A percentile compares a stretch with the other conserved stretches of the same genome.
phyloP scores from a whole-genome alignment of 1,140 invertebrate species.

The Ganaspis sp. region DNA sequence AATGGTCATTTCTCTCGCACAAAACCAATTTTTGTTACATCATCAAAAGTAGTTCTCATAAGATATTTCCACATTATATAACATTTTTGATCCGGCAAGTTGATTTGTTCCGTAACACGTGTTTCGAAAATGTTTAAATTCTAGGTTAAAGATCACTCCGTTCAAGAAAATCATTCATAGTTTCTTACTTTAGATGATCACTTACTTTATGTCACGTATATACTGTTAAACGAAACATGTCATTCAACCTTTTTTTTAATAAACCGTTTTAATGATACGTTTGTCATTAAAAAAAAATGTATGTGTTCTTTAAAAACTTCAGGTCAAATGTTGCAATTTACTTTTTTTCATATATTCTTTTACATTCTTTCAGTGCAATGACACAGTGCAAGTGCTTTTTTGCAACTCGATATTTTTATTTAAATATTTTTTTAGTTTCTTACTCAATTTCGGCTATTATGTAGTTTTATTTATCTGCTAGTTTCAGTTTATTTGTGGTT shows the following conservation, averaged over 20 bases:
- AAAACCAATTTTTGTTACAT: conserved; percentile 35
- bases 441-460: too few relatives aligned
- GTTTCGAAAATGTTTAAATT: conserved; percentile 35
- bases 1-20: conserved; percentile 24
- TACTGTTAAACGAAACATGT: not conserved
- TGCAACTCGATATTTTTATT: too few relatives aligned
- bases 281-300: not conserved
- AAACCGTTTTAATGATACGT: not conserved
- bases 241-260: not conserved
- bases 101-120: conserved; percentile 25
- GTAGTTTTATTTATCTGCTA: too few relatives aligned
- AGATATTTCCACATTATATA: conserved; percentile 38
- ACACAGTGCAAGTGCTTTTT: too few relatives aligned
- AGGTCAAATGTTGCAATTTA: not conserved
- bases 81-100: conserved; percentile 29
- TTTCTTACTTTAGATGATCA: not conserved
- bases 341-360: not conserved
- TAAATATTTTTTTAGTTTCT: too few relatives aligned
- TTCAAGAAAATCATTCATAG: too few relatives aligned
- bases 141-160: not conserved
- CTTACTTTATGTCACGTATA: not conserved
- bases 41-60: conserved; percentile 24
- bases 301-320: not conserved
- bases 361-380: conserved; percentile 6
- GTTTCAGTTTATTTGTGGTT: too few relatives aligned